These are phyloP conservation scores for Collichthys lucidus DNA, from an alignment of 2,113 vertebrate species.

Conservation along the genomic window DNA sequence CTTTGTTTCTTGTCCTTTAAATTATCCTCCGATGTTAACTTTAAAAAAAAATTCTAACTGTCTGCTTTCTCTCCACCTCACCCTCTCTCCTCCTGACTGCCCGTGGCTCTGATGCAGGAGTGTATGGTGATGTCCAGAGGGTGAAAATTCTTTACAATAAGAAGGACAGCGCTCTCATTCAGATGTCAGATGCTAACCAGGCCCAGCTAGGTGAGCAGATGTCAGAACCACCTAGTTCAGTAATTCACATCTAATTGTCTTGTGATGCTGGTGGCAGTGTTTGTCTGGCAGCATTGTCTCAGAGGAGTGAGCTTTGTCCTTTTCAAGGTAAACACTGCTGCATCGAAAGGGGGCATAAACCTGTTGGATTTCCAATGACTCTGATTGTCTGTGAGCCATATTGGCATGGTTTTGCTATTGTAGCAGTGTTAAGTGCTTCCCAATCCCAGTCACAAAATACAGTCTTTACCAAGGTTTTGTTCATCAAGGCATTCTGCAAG, in stretches of 20 bases:
- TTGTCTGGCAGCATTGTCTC: neutral
- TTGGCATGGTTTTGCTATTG: no score
- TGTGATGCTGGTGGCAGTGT: neutral
- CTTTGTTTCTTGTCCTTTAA: constrained; percentile 86
- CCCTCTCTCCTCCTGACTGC: constrained; percentile 82
- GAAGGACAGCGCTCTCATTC: constrained; percentile 98
- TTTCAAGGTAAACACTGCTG: no score
- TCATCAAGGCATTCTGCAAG: no score
- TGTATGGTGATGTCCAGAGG: constrained; percentile 98
- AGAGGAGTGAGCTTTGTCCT: no score
- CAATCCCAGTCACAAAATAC: no score
- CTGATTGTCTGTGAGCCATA: no score
- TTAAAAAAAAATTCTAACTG: constrained; percentile 71
- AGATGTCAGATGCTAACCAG: constrained; percentile 97
- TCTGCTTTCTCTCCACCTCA: constrained; percentile 81
- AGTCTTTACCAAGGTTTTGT: no score
- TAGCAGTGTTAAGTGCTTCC: no score
- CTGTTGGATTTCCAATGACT: no score
- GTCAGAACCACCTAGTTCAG: neutral
- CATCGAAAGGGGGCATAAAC: no score
- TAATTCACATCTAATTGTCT: neutral
- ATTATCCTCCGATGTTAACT: constrained; percentile 84
- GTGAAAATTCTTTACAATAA: constrained; percentile 99
- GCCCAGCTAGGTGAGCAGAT: constrained; percentile 93
- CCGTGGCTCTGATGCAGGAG: constrained; percentile 91